Evolutionary conservation across 2,113 vertebrate species (phyloP), one percentile per base, ranked within the genome.

Genomic region (Taurulus bubalis): DNA sequence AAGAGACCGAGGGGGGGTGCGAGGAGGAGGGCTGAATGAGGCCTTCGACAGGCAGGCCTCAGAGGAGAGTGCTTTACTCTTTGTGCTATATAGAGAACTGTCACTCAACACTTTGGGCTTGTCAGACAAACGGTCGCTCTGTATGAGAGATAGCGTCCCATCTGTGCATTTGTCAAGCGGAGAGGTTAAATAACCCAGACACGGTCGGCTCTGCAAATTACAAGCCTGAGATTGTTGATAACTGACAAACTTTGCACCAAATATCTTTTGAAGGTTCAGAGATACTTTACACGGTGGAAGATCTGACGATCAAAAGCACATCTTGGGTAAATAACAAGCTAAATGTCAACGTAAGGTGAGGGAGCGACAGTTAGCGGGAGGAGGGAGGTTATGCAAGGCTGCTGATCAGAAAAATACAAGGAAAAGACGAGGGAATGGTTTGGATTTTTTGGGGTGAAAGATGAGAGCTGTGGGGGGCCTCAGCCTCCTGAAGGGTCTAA

Each of bases 401-500:
- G 65, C 12, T 32, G 30, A 73, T 75, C 20, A 34, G n/a, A 67
- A 36, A 45, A 75, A 45, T 12, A 70, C 38, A 49, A 22, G 26
- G 12, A 7, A 18, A 74, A 77, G 58, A 53, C 12, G 36, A 73
- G 24, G 32, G 51, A 85, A 53, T 42, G 66, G 64, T 66, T 82
- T 71, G 22, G 72, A 77, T 72, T 82, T 64, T 83, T 64, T 56
- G 9, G 74, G 62, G 38, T 80, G 76, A 84, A 75, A 79, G 75
- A 72, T 71, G 53, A 56, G 59, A n/a, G 24, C 76, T 58, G 59
- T 56, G 84, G 82, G 22, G 36, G 67, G 63, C 59, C n/a, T 10
- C 16, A 32, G 32, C 68, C 84, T 90, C 90, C 82, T 89, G 32
- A 89, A 87, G 79, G 80, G 77, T 89, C 83, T 87, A 90, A 91